Evolutionary conservation across 2,797 vertebrate species (phyloP).

Genomic region (Salmo trutta): DNA sequence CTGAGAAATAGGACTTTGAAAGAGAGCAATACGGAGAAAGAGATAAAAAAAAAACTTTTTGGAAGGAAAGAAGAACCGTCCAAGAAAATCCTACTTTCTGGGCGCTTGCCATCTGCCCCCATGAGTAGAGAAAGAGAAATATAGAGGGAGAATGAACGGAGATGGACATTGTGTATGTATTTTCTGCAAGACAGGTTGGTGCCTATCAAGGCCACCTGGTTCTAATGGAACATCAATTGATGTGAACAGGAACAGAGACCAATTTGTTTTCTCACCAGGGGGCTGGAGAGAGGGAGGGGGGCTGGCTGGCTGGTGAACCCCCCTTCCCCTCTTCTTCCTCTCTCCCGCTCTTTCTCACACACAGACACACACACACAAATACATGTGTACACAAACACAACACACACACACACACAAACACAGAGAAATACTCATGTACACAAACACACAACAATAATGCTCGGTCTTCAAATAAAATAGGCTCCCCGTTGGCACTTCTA

Average conservation of each 20-base stretch:
- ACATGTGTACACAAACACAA: slow-evolving; percentile 1
- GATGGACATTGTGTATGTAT: slow-evolving; percentile 48
- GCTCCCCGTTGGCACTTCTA: slow-evolving; percentile 24
- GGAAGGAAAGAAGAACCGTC: not conserved
- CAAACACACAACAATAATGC: not conserved
- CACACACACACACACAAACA: not conserved
- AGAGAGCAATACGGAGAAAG: not conserved
- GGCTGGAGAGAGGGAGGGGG: slow-evolving; percentile 22
- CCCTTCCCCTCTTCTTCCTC: slow-evolving; percentile 6
- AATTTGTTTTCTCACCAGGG: slow-evolving; percentile 64
- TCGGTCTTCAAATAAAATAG: slow-evolving; percentile 11
- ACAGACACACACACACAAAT: slow-evolving; percentile 17
- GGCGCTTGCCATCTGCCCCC: slow-evolving; percentile 13
- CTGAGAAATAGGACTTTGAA: slow-evolving; percentile 3
- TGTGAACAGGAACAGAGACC: slow-evolving; percentile 63
- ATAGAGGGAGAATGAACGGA: not conserved
- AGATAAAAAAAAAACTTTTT: not conserved
- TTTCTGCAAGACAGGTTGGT: slow-evolving; percentile 60
- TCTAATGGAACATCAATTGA: slow-evolving; percentile 66
- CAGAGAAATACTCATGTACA: not conserved
- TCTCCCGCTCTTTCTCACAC: slow-evolving; percentile 10
- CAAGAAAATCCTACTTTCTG: not conserved
- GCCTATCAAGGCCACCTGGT: slow-evolving; percentile 62
- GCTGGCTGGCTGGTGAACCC: slow-evolving; percentile 26
- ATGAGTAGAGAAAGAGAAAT: not conserved